A percentile compares a stretch with the other conserved stretches of the same genome.
These are phyloP conservation scores for Drosophila nigrodunni DNA, from an alignment of 1,140 invertebrate genomes.

Conservation along the genomic window DNA sequence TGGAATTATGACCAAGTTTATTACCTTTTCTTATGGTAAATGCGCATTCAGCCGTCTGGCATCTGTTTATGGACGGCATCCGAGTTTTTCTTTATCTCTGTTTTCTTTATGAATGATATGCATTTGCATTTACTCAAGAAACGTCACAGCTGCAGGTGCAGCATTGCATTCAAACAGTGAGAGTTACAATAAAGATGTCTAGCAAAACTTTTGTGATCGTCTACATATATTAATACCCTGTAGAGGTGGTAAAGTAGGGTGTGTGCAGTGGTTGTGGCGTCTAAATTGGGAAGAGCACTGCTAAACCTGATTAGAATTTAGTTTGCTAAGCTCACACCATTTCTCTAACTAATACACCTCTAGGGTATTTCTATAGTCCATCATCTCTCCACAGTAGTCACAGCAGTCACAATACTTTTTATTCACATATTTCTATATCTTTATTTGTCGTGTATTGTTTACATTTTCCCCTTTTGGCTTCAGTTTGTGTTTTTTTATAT, in stretches of 20 bases:
- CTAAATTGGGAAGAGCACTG: not conserved
- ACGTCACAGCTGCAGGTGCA: constrained; percentile 41
- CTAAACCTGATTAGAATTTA: too few species aligned
- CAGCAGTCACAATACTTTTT: not conserved
- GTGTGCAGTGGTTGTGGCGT: too few species aligned
- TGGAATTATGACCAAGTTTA: constrained; percentile 43
- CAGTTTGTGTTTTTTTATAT: constrained; percentile 59
- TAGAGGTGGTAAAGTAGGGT: not conserved
- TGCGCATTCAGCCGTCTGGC: constrained; percentile 49
- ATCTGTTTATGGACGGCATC: constrained; percentile 18
- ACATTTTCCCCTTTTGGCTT: constrained; percentile 68
- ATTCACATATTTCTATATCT: constrained; percentile 28
- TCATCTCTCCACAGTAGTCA: not conserved
- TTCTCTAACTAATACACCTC: not conserved
- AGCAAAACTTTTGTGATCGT: constrained; percentile 29
- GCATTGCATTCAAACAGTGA: constrained; percentile 19
- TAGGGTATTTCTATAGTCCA: not conserved
- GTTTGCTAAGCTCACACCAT: not conserved
- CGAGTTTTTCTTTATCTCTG: constrained; percentile 16
- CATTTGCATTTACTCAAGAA: constrained; percentile 28
- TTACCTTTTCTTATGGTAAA: constrained; percentile 19
- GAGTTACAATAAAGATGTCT: constrained; percentile 18
- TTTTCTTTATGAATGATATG: constrained; percentile 11
- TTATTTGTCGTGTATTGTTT: constrained; percentile 64
- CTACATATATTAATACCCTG: constrained; percentile 9